phyloP scores from a whole-genome alignment of 1,140 invertebrate species.

The Drosophila navojoa region DNA sequence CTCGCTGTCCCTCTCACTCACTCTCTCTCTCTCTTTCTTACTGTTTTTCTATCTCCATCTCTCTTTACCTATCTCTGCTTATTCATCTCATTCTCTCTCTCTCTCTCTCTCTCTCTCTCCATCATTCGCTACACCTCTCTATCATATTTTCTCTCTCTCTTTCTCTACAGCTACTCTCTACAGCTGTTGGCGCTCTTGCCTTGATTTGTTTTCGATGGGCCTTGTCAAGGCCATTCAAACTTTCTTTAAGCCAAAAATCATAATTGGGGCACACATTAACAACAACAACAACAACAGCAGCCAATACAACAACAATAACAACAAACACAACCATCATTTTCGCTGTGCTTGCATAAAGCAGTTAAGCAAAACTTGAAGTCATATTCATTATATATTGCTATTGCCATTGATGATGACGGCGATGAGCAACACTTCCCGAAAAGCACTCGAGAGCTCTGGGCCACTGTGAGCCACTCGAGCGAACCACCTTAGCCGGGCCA shows the following conservation, averaged over 20 bases:
- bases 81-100: too few species aligned
- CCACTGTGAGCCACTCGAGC: slow-evolving; percentile 45
- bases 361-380: slow-evolving; percentile 11
- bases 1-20: too few species aligned
- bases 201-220: slow-evolving; percentile 15
- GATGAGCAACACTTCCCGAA: slow-evolving; percentile 41
- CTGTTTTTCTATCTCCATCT: too few species aligned
- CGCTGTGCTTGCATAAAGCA: slow-evolving; percentile 32
- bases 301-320: background rate
- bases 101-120: too few species aligned
- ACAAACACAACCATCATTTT: too few species aligned
- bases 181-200: slow-evolving; percentile 2
- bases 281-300: background rate
- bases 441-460: slow-evolving; percentile 13
- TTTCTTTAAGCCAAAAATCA: slow-evolving; percentile 51
- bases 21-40: too few species aligned
- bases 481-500: slow-evolving; percentile 39
- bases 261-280: slow-evolving; percentile 31
- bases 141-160: too few species aligned
- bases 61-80: too few species aligned
- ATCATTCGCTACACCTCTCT: slow-evolving; percentile 11
- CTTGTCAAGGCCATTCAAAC: slow-evolving; percentile 72
- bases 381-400: slow-evolving; percentile 70
- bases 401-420: slow-evolving; percentile 65
- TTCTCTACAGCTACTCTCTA: background rate